These are phyloP conservation scores for Acrocera orbiculus DNA, from an alignment of 2,888 invertebrate genomes.

Conservation along the genomic window DNA sequence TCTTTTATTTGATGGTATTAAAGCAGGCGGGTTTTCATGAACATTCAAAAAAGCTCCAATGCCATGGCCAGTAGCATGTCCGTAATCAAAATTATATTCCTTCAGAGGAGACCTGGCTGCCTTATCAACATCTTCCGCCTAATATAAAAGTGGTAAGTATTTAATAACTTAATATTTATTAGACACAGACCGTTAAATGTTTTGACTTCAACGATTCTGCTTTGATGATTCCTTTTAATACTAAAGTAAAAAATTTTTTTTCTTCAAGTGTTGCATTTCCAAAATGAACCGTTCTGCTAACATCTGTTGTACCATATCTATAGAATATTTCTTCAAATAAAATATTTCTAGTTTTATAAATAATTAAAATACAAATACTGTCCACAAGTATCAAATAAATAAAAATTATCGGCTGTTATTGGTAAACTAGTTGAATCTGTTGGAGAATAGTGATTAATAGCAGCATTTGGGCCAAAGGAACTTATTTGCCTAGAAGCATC, in stretches of 20 bases:
- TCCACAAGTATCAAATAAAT: conserved; percentile 76
- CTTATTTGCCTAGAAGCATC: conserved; percentile 78
- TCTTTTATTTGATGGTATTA: conserved; percentile 50
- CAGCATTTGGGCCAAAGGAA: conserved; percentile 70
- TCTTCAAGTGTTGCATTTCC: conserved; percentile 56
- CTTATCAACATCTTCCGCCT: no score
- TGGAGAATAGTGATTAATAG: conserved; percentile 76
- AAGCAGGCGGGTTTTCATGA: conserved; percentile 80
- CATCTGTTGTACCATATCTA: conserved; percentile 89
- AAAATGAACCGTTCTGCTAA: conserved; percentile 82
- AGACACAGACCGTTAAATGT: no score
- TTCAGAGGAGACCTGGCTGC: no score
- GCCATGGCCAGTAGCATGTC: conserved; percentile 90
- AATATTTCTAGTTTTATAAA: no score
- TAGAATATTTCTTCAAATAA: no score
- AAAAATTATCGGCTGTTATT: conserved; percentile 54
- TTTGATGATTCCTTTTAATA: conserved; percentile 79
- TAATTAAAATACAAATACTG: conserved; percentile 52
- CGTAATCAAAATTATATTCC: conserved; percentile 76
- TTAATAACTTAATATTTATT: no score
- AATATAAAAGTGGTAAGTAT: no score
- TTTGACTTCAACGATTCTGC: no score
- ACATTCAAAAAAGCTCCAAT: conserved; percentile 85
- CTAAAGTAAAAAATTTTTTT: conserved; percentile 70
- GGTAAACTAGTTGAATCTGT: conserved; percentile 36